A percentile compares a stretch with the other conserved stretches of the same genome.
Conservation (phyloP, 2,113 vertebrate species). For the Propithecus coquereli region DNA sequence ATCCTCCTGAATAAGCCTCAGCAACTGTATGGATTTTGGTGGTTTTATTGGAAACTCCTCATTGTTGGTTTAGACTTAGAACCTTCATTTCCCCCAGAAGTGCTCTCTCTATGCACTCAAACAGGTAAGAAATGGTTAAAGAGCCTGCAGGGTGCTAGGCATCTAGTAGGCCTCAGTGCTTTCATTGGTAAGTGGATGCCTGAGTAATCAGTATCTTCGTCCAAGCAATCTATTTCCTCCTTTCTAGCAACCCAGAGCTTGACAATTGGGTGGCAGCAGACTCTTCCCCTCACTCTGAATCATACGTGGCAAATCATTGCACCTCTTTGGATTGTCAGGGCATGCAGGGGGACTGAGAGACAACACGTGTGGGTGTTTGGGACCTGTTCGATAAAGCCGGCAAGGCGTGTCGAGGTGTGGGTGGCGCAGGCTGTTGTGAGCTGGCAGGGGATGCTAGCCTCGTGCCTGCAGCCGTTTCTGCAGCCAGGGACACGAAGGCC, state of each 20-base stretch:
- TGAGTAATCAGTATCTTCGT: not conserved
- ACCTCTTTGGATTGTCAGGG: not conserved
- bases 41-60: not conserved
- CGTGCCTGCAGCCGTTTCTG: not conserved
- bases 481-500: not conserved
- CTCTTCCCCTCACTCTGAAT: not conserved
- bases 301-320: not conserved
- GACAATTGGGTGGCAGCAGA: not conserved
- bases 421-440: not conserved
- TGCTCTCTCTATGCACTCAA: not conserved
- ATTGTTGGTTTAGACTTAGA: not conserved
- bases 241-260: not conserved
- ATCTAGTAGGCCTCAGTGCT: not conserved
- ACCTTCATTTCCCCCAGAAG: not conserved
- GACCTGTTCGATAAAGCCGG: not conserved
- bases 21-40: not conserved
- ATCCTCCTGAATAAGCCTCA: not conserved
- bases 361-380: not conserved
- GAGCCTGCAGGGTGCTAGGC: not conserved
- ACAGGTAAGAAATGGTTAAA: not conserved
- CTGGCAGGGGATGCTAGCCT: not conserved
- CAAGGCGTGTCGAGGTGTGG: not conserved
- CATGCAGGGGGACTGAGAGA: not conserved
- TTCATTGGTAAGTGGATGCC: not conserved
- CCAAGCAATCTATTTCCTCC: not conserved